A percentile compares a stretch with the other conserved stretches of the same genome.
phyloP scores from a whole-genome alignment of 1,140 invertebrate species.

The Polypedilum pembai region DNA sequence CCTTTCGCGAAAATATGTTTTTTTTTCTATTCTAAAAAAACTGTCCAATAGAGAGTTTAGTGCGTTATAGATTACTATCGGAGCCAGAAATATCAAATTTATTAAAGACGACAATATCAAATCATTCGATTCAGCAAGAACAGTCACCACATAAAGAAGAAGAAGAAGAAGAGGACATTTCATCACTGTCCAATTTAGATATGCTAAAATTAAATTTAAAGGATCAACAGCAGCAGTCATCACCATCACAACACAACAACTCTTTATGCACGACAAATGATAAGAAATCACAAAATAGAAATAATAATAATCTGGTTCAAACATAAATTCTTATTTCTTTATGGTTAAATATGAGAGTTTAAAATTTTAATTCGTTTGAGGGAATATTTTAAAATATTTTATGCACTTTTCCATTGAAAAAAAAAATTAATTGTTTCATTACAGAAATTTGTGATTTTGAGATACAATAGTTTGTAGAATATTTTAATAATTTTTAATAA shows the following conservation, averaged over 20 bases:
- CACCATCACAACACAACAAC: background rate
- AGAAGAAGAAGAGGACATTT: background rate
- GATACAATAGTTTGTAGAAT: no score
- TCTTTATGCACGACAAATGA: background rate
- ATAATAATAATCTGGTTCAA: constrained; percentile 2
- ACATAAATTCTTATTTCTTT: background rate
- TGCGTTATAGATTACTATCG: constrained; percentile 3
- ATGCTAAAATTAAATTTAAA: constrained; percentile 13
- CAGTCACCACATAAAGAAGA: constrained; percentile 11
- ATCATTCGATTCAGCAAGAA: background rate
- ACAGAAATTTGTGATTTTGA: no score
- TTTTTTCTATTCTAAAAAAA: no score
- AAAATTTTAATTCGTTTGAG: background rate
- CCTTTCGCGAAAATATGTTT: no score
- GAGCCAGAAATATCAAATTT: constrained; percentile 19
- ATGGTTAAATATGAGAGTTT: no score
- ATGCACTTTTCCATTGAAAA: background rate
- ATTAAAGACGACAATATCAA: background rate
- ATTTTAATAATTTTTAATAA: no score
- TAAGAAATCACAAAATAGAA: constrained; percentile 14
- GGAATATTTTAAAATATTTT: no score
- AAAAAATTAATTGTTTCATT: no score
- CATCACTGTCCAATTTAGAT: background rate
- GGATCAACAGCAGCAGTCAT: background rate
- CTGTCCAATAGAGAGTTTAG: background rate